phyloP scores from a whole-genome alignment of 2,113 vertebrate species.

The Polyodon spathula region DNA sequence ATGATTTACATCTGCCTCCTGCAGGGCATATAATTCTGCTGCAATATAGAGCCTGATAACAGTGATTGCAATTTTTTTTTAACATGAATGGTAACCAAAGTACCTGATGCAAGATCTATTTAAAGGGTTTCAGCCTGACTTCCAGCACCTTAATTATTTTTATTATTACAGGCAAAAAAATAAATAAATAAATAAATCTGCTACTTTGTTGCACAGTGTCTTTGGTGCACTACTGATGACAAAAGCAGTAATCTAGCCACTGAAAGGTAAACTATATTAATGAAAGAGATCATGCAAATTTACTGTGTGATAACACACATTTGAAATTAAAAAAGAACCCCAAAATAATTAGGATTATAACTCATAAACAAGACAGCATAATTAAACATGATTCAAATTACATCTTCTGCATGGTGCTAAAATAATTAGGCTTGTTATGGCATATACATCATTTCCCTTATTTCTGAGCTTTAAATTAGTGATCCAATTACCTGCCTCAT shows the following conservation, averaged over 20 bases:
- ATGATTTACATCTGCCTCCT: background rate
- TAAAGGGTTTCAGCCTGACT: background rate
- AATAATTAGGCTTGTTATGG: background rate
- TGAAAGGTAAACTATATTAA: constrained; percentile 3
- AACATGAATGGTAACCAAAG: background rate
- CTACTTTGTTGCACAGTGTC: background rate
- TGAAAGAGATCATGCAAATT: background rate
- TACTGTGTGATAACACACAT: background rate
- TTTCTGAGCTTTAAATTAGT: background rate
- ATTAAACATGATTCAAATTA: constrained; percentile 1
- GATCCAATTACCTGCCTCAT: background rate
- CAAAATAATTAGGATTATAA: constrained; percentile 7
- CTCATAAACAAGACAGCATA: constrained; percentile 3
- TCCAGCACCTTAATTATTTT: background rate
- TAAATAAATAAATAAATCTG: background rate
- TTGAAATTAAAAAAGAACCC: background rate
- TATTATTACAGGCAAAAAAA: too few relatives aligned
- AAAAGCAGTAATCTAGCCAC: background rate
- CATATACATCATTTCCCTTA: background rate
- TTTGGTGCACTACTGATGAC: background rate
- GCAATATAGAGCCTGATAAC: background rate
- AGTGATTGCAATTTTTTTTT: background rate
- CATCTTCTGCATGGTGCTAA: background rate
- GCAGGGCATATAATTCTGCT: background rate
- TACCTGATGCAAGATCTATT: background rate